phyloP scores from a whole-genome alignment of 2,888 invertebrate species.

The Drosophila suboccidentalis region DNA sequence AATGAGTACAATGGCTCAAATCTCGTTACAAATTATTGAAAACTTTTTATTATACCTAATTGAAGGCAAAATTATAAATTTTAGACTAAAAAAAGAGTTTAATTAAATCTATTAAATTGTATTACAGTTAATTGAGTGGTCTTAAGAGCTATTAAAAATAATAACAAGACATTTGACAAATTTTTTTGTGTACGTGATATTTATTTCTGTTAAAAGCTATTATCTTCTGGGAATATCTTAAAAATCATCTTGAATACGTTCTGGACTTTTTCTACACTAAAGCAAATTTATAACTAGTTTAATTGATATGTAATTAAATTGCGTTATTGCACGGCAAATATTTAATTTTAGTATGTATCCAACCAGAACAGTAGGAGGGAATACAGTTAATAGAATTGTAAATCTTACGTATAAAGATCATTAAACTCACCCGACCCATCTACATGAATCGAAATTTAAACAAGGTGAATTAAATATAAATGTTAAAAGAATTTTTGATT shows the following conservation, averaged over 20 bases:
- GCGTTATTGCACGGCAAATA: conserved; percentile 48
- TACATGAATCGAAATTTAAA: conserved; percentile 20
- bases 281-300: conserved; percentile 22
- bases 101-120: conserved; percentile 18
- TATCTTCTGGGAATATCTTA: not conserved
- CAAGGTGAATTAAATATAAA: conserved; percentile 32
- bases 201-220: conserved; percentile 24
- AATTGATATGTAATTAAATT: conserved; percentile 25
- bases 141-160: conserved; percentile 5
- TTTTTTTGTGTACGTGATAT: conserved; percentile 41
- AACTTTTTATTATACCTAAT: conserved; percentile 39
- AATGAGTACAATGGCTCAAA: conserved; percentile 30
- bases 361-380: conserved; percentile 2
- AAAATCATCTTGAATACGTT: conserved; percentile 5
- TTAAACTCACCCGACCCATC: conserved; percentile 9
- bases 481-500: conserved; percentile 23
- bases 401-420: conserved; percentile 16
- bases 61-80: conserved; percentile 18
- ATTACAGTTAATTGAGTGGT: conserved; percentile 28
- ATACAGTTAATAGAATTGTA: conserved; percentile 4
- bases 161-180: conserved; percentile 11
- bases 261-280: conserved; percentile 17
- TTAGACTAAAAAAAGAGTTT: conserved; percentile 13
- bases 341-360: conserved; percentile 25
- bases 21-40: conserved; percentile 32